Evolutionary conservation across 2,888 invertebrate species (phyloP).

Genomic region (Chironomus riparius): DNA sequence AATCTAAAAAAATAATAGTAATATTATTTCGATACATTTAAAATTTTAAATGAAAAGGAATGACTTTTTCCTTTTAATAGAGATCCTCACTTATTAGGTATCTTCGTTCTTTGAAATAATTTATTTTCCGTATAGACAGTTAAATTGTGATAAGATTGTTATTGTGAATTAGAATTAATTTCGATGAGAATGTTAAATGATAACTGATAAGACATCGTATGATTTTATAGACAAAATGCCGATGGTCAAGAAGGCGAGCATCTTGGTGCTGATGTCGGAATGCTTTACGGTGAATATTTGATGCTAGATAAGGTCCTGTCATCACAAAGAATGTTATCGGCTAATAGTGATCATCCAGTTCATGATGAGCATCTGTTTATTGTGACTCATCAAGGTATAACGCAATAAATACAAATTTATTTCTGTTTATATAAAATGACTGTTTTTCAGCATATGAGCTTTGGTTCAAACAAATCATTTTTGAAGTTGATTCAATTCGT

Average conservation of each 20-base stretch:
- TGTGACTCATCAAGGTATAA: slow-evolving; percentile 91
- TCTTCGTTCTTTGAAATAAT: too few species aligned
- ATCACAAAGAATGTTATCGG: slow-evolving; percentile 74
- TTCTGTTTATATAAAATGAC: not conserved
- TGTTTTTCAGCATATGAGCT: slow-evolving; percentile 78
- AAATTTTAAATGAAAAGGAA: too few species aligned
- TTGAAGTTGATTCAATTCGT: slow-evolving; percentile 89
- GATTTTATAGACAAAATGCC: not conserved
- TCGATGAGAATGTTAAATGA: not conserved
- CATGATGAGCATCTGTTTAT: slow-evolving; percentile 98
- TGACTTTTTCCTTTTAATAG: too few species aligned
- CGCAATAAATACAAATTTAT: not conserved
- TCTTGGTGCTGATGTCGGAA: slow-evolving; percentile 62
- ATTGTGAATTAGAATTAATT: too few species aligned
- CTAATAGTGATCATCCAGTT: slow-evolving; percentile 61
- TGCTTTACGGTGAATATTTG: slow-evolving; percentile 84
- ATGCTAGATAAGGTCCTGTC: slow-evolving; percentile 78
- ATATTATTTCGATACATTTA: too few species aligned
- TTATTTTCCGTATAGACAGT: too few species aligned
- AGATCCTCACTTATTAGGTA: too few species aligned
- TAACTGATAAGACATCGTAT: not conserved
- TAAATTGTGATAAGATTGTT: too few species aligned
- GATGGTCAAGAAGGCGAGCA: slow-evolving; percentile 46
- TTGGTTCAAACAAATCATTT: slow-evolving; percentile 99
- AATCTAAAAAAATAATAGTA: too few species aligned